Percentiles rank a stretch among this genome's conserved stretches.
These are phyloP conservation scores for Drosophila varians DNA, from an alignment of 1,140 invertebrate genomes.

Conservation along the genomic window DNA sequence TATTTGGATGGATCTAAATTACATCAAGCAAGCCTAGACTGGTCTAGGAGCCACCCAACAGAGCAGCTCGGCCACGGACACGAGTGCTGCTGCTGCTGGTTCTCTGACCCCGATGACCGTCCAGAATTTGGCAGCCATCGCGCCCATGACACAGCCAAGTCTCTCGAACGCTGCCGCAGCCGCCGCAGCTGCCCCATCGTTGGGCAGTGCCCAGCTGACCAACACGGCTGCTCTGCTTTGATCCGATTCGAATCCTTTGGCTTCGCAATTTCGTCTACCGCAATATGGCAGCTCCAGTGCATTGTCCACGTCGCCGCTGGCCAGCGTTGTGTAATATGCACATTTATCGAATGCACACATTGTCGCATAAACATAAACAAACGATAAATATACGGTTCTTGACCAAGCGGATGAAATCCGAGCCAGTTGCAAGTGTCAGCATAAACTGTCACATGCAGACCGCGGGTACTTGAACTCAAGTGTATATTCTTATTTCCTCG, in stretches of 20 bases:
- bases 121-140: conserved; percentile 94
- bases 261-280: conserved; percentile 82
- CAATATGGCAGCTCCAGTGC: conserved; percentile 77
- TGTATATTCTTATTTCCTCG: too few relatives aligned
- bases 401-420: too few relatives aligned
- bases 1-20: too few relatives aligned
- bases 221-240: conserved; percentile 82
- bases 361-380: too few relatives aligned
- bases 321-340: too few relatives aligned
- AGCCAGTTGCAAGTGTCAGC: too few relatives aligned
- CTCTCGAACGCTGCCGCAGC: conserved; percentile 85
- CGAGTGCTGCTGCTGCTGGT: conserved; percentile 84
- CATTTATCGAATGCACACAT: too few relatives aligned
- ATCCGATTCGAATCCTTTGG: conserved; percentile 81
- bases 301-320: conserved; percentile 83
- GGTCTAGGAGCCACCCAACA: conserved; percentile 83
- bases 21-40: conserved; percentile 65
- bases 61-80: conserved; percentile 60
- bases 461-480: too few relatives aligned
- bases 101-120: conserved; percentile 92
- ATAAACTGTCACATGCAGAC: too few relatives aligned
- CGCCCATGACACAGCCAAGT: conserved; percentile 91
- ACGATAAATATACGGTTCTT: too few relatives aligned
- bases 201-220: conserved; percentile 83
- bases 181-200: conserved; percentile 84